Conservation (phyloP, 2,888 invertebrate genomes). For the Polydrusus pterygomalis region DNA sequence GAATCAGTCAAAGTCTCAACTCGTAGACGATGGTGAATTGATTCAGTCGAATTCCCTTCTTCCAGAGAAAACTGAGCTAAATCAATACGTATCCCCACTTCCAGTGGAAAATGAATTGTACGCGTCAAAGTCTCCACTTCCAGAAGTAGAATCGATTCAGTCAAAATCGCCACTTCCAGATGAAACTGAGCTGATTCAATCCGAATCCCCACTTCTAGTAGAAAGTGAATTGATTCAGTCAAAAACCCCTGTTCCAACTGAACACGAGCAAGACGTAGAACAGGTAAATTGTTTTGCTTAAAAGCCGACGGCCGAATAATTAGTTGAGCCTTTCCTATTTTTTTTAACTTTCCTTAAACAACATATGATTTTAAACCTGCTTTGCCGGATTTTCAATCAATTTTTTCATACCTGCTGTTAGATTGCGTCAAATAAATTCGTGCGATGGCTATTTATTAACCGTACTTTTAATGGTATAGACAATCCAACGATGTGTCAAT, state of each 20-base stretch:
- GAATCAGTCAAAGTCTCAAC: conserved; percentile 10
- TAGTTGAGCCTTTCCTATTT: neutral
- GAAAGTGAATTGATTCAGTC: conserved; percentile 2
- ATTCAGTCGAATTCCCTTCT: conserved; percentile 19
- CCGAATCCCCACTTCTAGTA: conserved; percentile 29
- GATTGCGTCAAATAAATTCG: too few species aligned
- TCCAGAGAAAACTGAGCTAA: neutral
- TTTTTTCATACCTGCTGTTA: too few species aligned
- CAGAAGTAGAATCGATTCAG: neutral
- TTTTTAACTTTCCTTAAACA: too few species aligned
- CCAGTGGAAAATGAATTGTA: neutral
- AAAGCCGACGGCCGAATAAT: neutral
- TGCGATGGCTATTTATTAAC: too few species aligned
- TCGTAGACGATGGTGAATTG: conserved; percentile 7
- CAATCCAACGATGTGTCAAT: too few species aligned
- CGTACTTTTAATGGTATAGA: too few species aligned
- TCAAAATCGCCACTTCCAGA: conserved; percentile 46
- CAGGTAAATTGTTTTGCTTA: neutral
- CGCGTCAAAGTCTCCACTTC: conserved; percentile 12
- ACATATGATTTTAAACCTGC: too few species aligned
- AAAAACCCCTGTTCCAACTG: conserved; percentile 12
- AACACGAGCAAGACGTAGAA: neutral
- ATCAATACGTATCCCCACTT: conserved; percentile 24
- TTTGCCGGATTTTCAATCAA: too few species aligned
- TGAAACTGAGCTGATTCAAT: conserved; percentile 24